Percentiles rank a stretch among this genome's conserved stretches.
Conservation (phyloP, 2,113 vertebrate species). For the Urocitellus parryii region DNA sequence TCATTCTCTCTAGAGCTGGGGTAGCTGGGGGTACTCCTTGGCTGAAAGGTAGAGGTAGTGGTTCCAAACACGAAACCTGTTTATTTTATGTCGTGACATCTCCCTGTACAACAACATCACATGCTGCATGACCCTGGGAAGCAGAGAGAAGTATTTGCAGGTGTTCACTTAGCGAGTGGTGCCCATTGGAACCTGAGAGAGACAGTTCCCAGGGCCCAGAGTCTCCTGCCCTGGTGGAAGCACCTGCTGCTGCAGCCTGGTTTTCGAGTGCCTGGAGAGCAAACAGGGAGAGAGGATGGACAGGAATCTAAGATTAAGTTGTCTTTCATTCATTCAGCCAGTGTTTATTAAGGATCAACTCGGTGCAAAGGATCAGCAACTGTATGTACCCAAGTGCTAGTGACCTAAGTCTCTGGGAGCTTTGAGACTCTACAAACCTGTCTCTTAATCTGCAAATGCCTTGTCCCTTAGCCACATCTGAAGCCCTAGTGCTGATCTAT, state of each 20-base stretch:
- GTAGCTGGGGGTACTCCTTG: not conserved
- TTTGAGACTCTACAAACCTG: not conserved
- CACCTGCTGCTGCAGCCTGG: not conserved
- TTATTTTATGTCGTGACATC: not conserved
- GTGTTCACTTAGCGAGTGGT: not conserved
- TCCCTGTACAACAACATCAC: not conserved
- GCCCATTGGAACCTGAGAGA: conserved; percentile 15
- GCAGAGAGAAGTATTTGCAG: not conserved
- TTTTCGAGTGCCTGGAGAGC: not conserved
- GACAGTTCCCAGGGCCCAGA: not conserved
- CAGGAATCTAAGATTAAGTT: not conserved
- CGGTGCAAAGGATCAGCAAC: not conserved
- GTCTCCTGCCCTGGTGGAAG: not conserved
- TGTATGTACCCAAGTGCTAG: not conserved
- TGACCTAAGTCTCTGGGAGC: not conserved
- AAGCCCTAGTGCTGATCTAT: not conserved
- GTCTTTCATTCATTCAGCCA: not conserved
- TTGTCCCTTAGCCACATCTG: not conserved
- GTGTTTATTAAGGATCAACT: not conserved
- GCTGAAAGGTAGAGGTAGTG: not conserved
- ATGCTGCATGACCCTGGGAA: not conserved
- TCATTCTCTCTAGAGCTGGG: conserved; percentile 4
- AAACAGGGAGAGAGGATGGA: not conserved
- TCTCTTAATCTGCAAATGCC: not conserved
- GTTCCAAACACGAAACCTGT: conserved; percentile 5